Evolutionary conservation across 2,113 vertebrate genomes (phyloP).

Genomic region (Diphyllodes magnificus): DNA sequence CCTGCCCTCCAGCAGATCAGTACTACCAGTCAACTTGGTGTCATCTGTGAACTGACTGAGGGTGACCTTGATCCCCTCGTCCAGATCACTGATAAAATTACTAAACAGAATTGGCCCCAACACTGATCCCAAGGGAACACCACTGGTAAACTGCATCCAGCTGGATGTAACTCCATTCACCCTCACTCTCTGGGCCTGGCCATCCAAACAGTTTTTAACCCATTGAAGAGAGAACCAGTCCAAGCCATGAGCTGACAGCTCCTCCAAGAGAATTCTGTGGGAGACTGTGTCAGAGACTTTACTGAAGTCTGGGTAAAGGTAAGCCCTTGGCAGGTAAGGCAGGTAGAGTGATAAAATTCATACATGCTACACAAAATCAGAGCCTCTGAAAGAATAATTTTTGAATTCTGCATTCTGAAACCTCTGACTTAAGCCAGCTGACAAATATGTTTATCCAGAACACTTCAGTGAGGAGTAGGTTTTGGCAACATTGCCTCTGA

Average conservation of each 20-base stretch:
- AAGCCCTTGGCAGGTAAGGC: neutral
- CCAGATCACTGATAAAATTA: neutral
- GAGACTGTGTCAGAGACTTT: neutral
- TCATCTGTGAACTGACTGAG: neutral
- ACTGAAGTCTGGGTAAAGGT: neutral
- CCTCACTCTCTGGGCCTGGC: neutral
- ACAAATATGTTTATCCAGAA: neutral
- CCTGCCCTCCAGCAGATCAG: neutral
- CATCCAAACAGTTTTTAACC: neutral
- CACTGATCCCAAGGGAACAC: neutral
- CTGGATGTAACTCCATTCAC: neutral
- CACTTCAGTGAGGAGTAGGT: neutral
- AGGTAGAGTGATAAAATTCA: neutral
- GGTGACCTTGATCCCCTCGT: neutral
- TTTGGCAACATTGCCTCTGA: neutral
- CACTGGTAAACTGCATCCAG: neutral
- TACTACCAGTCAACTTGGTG: neutral
- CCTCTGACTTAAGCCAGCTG: neutral
- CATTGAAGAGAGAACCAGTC: neutral
- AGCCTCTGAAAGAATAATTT: neutral
- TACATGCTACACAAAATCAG: neutral
- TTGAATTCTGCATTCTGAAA: neutral
- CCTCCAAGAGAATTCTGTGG: neutral
- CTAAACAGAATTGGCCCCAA: neutral
- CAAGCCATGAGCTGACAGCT: neutral